These are phyloP conservation scores for Temnothorax ravouxi DNA, from an alignment of 2,888 invertebrate species.

Conservation along the genomic window DNA sequence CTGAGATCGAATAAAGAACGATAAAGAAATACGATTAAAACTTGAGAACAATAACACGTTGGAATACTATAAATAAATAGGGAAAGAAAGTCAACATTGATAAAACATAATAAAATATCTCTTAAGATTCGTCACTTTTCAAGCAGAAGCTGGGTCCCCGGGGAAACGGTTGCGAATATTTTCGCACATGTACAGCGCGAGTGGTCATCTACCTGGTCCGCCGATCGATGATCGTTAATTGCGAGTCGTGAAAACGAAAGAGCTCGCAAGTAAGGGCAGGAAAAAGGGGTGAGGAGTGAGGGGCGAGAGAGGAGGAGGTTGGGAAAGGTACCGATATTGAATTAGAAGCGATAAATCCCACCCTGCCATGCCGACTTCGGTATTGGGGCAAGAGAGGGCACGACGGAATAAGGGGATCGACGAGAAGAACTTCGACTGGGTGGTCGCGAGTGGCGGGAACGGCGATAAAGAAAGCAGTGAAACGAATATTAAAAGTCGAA, in stretches of 20 bases:
- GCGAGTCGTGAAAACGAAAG: slow-evolving; percentile 71
- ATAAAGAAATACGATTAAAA: too few species aligned
- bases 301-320: not conserved
- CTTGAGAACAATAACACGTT: too few species aligned
- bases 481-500: slow-evolving; percentile 84
- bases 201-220: slow-evolving; percentile 39
- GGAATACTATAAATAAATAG: too few species aligned
- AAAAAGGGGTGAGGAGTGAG: not conserved
- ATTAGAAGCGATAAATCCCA: slow-evolving; percentile 85
- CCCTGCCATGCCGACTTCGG: slow-evolving; percentile 75
- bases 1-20: too few species aligned
- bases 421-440: slow-evolving; percentile 60
- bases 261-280: slow-evolving; percentile 37
- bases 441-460: slow-evolving; percentile 55
- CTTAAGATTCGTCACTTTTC: slow-evolving; percentile 6
- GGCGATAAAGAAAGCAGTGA: slow-evolving; percentile 81
- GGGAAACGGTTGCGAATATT: not conserved
- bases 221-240: slow-evolving; percentile 81
- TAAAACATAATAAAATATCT: not conserved
- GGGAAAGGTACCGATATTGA: slow-evolving; percentile 78
- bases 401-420: slow-evolving; percentile 57
- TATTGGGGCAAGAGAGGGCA: slow-evolving; percentile 77
- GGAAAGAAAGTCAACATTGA: too few species aligned
- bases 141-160: not conserved
- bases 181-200: slow-evolving; percentile 9